A percentile compares a stretch with the other conserved stretches of the same genome.
phyloP scores from a whole-genome alignment of 2,113 vertebrate species.

The Mugil cephalus region DNA sequence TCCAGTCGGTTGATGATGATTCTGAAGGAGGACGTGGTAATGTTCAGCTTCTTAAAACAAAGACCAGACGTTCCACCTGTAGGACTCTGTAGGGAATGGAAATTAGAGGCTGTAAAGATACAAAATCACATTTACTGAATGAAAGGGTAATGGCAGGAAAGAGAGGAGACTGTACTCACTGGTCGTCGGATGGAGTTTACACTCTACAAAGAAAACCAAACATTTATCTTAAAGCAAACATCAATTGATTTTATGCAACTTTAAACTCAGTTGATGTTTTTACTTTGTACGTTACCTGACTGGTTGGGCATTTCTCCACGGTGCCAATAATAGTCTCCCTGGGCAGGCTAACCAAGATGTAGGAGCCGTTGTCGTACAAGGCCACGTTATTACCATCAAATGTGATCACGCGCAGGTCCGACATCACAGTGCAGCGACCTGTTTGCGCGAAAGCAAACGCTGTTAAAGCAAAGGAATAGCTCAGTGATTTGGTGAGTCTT shows the following conservation, averaged over 20 bases:
- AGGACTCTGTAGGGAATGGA: constrained; percentile 82
- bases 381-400: constrained; percentile 98
- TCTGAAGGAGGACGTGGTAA: constrained; percentile 87
- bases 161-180: constrained; percentile 85
- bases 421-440: constrained; percentile 97
- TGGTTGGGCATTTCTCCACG: constrained; percentile 94
- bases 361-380: constrained; percentile 94
- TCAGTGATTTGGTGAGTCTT: not conserved
- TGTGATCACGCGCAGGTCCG: constrained; percentile 94
- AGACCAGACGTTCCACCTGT: constrained; percentile 91
- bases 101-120: constrained; percentile 1
- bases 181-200: constrained; percentile 92
- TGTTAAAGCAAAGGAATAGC: not conserved
- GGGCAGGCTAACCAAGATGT: constrained; percentile 92
- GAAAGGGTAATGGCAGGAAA: not conserved
- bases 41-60: constrained; percentile 96
- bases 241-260: not conserved
- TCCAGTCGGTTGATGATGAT: constrained; percentile 91
- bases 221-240: not conserved
- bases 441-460: constrained; percentile 31
- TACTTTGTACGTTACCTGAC: constrained; percentile 85
- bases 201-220: constrained; percentile 86
- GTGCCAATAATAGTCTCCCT: constrained; percentile 92
- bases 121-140: not conserved
- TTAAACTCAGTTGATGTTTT: not conserved